Percentiles rank a stretch among this genome's conserved stretches.
Conservation (phyloP, 2,113 vertebrate species). For the Anhinga anhinga region DNA sequence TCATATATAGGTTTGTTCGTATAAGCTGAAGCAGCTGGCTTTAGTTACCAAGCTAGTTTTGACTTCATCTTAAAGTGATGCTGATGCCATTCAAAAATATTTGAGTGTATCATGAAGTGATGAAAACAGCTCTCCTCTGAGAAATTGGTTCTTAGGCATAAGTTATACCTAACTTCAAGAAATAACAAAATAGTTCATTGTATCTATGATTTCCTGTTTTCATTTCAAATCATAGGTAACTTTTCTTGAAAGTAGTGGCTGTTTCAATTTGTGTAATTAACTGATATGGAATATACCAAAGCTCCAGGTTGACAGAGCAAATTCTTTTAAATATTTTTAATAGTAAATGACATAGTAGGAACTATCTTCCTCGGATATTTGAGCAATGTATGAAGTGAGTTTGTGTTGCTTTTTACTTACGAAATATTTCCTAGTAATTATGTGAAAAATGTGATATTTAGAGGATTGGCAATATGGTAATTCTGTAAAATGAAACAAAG, state of each 20-base stretch:
- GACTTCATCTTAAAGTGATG: not conserved
- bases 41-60: not conserved
- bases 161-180: not conserved
- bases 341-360: not conserved
- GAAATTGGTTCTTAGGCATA: not conserved
- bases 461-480: not conserved
- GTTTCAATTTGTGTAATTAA: not conserved
- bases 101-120: not conserved
- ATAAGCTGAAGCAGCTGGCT: not conserved
- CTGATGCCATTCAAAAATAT: not conserved
- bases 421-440: not conserved
- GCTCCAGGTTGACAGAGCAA: not conserved
- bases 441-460: accelerated
- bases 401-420: not conserved
- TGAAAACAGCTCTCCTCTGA: not conserved
- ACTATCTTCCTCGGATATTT: not conserved
- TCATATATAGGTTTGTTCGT: not conserved
- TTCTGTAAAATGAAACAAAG: not conserved
- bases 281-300: not conserved
- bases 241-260: not conserved
- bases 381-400: not conserved
- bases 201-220: not conserved
- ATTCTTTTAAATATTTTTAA: not conserved
- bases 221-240: not conserved
- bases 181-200: not conserved